phyloP scores from a whole-genome alignment of 1,140 invertebrate genomes.

The Drosophila tropicalis region DNA sequence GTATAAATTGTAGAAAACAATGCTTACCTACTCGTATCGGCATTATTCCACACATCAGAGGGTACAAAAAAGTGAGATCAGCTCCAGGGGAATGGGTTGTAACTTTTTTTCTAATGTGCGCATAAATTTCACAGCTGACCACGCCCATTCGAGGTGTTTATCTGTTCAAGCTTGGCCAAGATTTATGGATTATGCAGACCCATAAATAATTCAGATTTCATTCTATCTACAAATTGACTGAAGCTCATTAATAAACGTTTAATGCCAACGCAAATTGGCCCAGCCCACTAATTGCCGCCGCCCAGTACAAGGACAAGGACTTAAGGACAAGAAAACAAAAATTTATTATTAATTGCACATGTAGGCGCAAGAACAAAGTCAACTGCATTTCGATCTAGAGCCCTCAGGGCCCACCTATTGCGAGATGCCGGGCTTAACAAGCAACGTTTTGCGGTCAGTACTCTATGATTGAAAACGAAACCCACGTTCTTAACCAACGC shows the following conservation, averaged over 20 bases:
- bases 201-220: slow-evolving; percentile 42
- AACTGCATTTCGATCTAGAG: not conserved
- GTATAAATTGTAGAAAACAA: slow-evolving; percentile 24
- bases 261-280: slow-evolving; percentile 46
- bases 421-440: slow-evolving; percentile 30
- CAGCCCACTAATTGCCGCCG: slow-evolving; percentile 56
- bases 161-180: slow-evolving; percentile 46
- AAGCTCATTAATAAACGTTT: slow-evolving; percentile 73
- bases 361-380: slow-evolving; percentile 56
- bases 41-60: slow-evolving; percentile 7
- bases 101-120: slow-evolving; percentile 50
- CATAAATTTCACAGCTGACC: slow-evolving; percentile 46
- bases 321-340: slow-evolving; percentile 1
- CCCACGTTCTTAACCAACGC: slow-evolving; percentile 27
- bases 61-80: not conserved
- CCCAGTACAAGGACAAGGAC: slow-evolving; percentile 16
- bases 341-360: slow-evolving; percentile 35
- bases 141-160: slow-evolving; percentile 42
- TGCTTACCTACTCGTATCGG: slow-evolving; percentile 15
- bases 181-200: slow-evolving; percentile 62
- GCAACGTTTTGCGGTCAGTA: slow-evolving; percentile 39
- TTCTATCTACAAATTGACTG: slow-evolving; percentile 44
- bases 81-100: slow-evolving; percentile 6
- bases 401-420: slow-evolving; percentile 50
- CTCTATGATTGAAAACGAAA: slow-evolving; percentile 49